Evolutionary conservation across 2,888 invertebrate genomes (phyloP).

Genomic region (Abrostola tripartita): DNA sequence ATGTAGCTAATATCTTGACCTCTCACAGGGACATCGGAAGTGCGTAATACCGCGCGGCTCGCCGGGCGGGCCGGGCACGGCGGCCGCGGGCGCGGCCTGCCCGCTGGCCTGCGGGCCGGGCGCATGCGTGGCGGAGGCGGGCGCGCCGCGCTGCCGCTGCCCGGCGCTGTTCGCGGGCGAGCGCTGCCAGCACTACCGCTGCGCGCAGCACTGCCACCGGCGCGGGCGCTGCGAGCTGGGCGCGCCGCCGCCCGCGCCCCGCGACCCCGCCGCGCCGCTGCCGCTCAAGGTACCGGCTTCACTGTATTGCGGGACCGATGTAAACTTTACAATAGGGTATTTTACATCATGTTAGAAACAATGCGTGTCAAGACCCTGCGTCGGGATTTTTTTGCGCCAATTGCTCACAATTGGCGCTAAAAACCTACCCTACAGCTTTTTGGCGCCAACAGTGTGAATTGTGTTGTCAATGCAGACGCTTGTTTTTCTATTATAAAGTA

Average conservation of each 20-base stretch:
- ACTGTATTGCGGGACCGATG: too few relatives aligned
- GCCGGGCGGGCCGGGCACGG: conserved; percentile 34
- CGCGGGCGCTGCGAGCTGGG: conserved; percentile 63
- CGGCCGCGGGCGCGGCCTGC: conserved; percentile 85
- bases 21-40: conserved; percentile 58
- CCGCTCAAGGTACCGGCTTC: conserved; percentile 86
- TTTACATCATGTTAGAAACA: too few relatives aligned
- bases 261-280: conserved; percentile 70
- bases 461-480: too few relatives aligned
- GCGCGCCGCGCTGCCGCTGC: conserved; percentile 49
- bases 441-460: too few relatives aligned
- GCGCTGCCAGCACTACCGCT: conserved; percentile 76
- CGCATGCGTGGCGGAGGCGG: conserved; percentile 88
- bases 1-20: background rate
- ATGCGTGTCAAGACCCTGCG: too few relatives aligned
- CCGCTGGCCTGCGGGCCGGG: conserved; percentile 90
- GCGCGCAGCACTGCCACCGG: conserved; percentile 64
- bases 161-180: conserved; percentile 58
- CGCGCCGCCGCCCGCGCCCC: conserved; percentile 10
- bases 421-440: too few relatives aligned
- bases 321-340: too few relatives aligned
- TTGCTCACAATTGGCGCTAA: too few relatives aligned
- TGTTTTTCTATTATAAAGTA: too few relatives aligned
- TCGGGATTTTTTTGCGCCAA: too few relatives aligned
- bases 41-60: conserved; percentile 62